These are phyloP conservation scores for Rallus crepitans DNA, from an alignment of 2,797 vertebrate species.

Conservation along the genomic window DNA sequence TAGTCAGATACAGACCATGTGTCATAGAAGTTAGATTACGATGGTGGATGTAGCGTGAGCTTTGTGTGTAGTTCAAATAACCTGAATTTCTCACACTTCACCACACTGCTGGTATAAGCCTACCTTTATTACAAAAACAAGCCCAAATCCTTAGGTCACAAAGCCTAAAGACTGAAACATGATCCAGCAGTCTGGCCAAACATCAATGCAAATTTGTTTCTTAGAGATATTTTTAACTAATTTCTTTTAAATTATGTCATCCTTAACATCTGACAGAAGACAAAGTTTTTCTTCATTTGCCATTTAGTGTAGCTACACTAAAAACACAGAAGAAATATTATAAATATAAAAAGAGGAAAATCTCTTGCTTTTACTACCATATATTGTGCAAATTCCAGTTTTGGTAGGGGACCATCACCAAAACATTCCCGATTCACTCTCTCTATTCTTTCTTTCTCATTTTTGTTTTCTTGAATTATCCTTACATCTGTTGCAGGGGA, in stretches of 20 bases:
- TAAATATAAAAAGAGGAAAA: background rate
- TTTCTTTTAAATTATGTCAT: background rate
- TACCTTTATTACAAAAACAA: background rate
- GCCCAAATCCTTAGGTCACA: background rate
- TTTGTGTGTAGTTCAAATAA: background rate
- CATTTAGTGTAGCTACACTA: background rate
- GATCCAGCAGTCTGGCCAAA: background rate
- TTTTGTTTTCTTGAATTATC: slow-evolving; percentile 84
- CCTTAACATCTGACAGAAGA: background rate
- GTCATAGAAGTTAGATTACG: background rate
- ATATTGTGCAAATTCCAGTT: slow-evolving; percentile 87
- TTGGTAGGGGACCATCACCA: slow-evolving; percentile 84
- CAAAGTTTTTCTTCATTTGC: background rate
- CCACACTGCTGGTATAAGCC: background rate
- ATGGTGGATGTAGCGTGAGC: background rate
- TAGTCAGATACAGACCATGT: background rate
- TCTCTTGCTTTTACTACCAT: slow-evolving; percentile 62
- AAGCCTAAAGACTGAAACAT: background rate
- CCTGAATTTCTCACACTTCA: background rate
- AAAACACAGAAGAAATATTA: too few relatives aligned
- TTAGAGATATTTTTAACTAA: background rate
- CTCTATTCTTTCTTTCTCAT: slow-evolving; percentile 76
- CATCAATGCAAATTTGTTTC: background rate
- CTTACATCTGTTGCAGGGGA: slow-evolving; percentile 76
- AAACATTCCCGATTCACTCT: slow-evolving; percentile 85